A percentile compares a stretch with the other conserved stretches of the same genome.
Conservation (phyloP, 2,113 vertebrate genomes). For the Piprites chloris region DNA sequence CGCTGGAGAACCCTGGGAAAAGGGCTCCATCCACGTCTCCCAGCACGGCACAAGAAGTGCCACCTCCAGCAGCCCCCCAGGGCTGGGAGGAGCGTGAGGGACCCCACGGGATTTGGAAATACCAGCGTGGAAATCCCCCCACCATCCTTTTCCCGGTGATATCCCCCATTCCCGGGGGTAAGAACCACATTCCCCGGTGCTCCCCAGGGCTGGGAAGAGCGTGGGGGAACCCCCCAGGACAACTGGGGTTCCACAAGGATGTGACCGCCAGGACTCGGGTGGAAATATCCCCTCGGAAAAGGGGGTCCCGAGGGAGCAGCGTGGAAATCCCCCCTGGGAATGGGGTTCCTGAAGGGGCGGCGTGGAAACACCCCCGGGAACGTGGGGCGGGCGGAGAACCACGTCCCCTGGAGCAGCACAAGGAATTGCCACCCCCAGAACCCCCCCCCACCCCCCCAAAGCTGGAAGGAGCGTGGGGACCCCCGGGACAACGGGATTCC, state of each 20-base stretch:
- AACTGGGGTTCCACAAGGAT: no score
- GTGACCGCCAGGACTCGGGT: no score
- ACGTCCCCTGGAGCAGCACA: not conserved
- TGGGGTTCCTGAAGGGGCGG: not conserved
- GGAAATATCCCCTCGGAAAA: no score
- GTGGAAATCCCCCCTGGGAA: no score
- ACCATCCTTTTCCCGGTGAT: no score
- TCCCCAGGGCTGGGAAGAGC: not conserved
- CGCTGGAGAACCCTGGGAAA: fast-evolving
- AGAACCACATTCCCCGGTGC: not conserved
- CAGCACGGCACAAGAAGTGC: not conserved
- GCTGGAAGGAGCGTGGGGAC: not conserved
- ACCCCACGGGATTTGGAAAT: not conserved
- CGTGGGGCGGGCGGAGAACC: not conserved
- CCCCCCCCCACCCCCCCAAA: no score
- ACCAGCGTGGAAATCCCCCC: not conserved
- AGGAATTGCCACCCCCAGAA: not conserved
- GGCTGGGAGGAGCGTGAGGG: not conserved
- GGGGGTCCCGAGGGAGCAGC: no score
- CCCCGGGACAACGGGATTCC: fast-evolving
- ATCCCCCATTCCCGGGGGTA: no score
- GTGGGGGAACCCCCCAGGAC: not conserved
- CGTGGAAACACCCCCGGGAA: not conserved
- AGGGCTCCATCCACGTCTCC: not conserved
- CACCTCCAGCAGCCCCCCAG: not conserved